These are phyloP conservation scores for Tapirus indicus DNA, from an alignment of 2,797 vertebrate genomes.

Conservation along the genomic window DNA sequence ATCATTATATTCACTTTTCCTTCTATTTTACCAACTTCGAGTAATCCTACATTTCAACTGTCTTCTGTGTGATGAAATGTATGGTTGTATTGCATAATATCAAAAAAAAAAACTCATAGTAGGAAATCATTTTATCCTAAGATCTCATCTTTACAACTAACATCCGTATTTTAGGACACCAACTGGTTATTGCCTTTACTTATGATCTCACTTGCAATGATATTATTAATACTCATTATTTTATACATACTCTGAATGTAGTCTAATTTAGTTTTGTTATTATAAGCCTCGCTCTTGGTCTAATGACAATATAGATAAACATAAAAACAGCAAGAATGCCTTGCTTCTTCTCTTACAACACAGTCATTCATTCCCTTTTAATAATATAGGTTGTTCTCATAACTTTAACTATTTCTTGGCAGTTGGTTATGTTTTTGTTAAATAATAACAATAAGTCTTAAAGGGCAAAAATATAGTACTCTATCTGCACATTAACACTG, in stretches of 20 bases:
- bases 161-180: background rate
- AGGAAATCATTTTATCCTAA: background rate
- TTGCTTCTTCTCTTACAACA: background rate
- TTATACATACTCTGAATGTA: background rate
- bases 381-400: background rate
- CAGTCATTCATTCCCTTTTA: background rate
- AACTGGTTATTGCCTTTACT: background rate
- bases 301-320: background rate
- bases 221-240: background rate
- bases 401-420: conserved; percentile 5
- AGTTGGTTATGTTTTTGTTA: conserved; percentile 23
- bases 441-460: background rate
- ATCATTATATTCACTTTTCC: background rate
- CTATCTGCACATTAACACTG: background rate
- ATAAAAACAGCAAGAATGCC: background rate
- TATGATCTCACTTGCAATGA: background rate
- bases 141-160: background rate
- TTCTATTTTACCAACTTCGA: conserved; percentile 36
- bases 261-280: background rate
- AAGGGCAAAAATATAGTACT: background rate
- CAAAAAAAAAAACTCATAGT: background rate
- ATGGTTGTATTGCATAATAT: background rate
- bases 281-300: background rate
- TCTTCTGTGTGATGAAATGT: background rate
- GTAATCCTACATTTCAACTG: background rate